Evolutionary conservation across 2,888 invertebrate genomes (phyloP).

Genomic region (Clostera curtula): DNA sequence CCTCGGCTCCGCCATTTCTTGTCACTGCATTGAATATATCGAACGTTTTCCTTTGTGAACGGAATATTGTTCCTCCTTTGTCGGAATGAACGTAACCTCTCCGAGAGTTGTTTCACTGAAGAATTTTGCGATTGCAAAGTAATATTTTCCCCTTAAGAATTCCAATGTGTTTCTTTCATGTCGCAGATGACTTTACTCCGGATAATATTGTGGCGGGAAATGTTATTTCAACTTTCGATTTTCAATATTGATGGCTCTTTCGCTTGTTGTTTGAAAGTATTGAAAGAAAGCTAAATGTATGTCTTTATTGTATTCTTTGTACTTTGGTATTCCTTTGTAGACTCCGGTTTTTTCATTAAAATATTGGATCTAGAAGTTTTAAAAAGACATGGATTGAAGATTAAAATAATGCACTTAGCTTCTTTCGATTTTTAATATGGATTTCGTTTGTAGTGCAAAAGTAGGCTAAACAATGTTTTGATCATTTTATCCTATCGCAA

Average conservation of each 20-base stretch:
- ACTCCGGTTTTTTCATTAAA: too few species aligned
- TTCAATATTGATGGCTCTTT: conserved; percentile 39
- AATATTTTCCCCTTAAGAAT: conserved; percentile 72
- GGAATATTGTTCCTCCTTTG: conserved; percentile 73
- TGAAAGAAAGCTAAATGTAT: too few species aligned
- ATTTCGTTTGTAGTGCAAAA: too few species aligned
- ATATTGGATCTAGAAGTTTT: too few species aligned
- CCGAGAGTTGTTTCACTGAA: conserved; percentile 70
- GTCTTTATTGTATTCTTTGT: too few species aligned
- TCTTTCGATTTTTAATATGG: too few species aligned
- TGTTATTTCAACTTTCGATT: conserved; percentile 47
- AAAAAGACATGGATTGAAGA: too few species aligned
- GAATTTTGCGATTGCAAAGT: conserved; percentile 73
- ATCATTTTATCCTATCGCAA: too few species aligned
- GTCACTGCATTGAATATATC: conserved; percentile 75
- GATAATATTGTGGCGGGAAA: conserved; percentile 61
- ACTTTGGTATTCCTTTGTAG: too few species aligned
- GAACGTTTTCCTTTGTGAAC: conserved; percentile 71
- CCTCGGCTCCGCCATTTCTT: conserved; percentile 69
- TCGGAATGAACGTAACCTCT: conserved; percentile 71
- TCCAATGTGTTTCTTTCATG: conserved; percentile 71
- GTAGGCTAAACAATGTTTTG: too few species aligned
- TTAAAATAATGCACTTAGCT: too few species aligned
- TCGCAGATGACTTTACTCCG: conserved; percentile 65
- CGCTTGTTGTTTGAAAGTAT: conserved; percentile 24